Evolutionary conservation across 2,888 invertebrate genomes (phyloP).

Genomic region (Mechanitis mazaeus): DNA sequence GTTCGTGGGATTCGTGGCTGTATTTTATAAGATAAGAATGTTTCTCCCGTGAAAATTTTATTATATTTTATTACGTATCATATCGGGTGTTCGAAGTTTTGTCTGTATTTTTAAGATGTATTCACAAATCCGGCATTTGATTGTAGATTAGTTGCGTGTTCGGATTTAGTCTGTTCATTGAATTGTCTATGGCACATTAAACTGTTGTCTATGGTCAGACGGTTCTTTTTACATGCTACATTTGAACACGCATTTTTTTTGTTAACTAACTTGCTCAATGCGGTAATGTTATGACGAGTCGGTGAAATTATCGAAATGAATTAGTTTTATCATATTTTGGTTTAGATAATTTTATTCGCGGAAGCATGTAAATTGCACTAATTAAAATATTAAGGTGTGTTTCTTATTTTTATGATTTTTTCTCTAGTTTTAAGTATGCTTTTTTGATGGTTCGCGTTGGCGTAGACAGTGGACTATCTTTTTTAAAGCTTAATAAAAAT

Average conservation of each 20-base stretch:
- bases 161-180: slow-evolving; percentile 14
- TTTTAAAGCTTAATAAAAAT: too few species aligned
- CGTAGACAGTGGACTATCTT: not conserved
- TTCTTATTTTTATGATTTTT: slow-evolving; percentile 44
- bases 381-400: slow-evolving; percentile 46
- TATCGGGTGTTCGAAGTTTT: too few species aligned
- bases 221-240: slow-evolving; percentile 9
- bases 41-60: too few species aligned
- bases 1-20: too few species aligned
- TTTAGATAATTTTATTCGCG: slow-evolving; percentile 31
- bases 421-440: slow-evolving; percentile 66
- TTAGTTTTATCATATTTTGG: slow-evolving; percentile 19
- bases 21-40: too few species aligned
- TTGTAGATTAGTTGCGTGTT: slow-evolving; percentile 10
- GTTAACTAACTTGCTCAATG: slow-evolving; percentile 25
- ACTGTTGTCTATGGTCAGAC: not conserved
- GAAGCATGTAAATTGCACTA: slow-evolving; percentile 45
- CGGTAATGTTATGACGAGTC: slow-evolving; percentile 1
- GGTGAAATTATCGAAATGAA: slow-evolving; percentile 7
- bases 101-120: slow-evolving; percentile 8
- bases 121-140: slow-evolving; percentile 13
- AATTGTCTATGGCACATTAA: not conserved
- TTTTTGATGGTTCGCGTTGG: slow-evolving; percentile 41
- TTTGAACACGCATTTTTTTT: slow-evolving; percentile 9
- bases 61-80: not conserved